A percentile compares a stretch with the other conserved stretches of the same genome.
These are phyloP conservation scores for Theocolax elegans DNA, from an alignment of 1,140 invertebrate genomes.

Conservation along the genomic window DNA sequence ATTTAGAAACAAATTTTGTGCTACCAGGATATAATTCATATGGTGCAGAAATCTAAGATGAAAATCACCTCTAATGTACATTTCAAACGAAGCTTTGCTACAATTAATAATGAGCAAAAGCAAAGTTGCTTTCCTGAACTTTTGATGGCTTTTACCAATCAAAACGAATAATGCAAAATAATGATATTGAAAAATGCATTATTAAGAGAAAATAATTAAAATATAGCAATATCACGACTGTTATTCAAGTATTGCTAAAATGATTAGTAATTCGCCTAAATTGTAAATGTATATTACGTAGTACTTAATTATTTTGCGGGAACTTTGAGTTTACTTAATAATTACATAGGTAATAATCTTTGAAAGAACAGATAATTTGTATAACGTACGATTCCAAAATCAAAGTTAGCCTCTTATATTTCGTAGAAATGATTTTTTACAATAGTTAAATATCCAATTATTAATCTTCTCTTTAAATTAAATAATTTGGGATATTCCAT, in stretches of 20 bases:
- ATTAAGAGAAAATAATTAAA: not conserved
- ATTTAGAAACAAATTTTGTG: no score
- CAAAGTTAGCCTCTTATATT: not conserved
- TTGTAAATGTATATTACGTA: slow-evolving; percentile 30
- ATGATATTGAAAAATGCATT: slow-evolving; percentile 17
- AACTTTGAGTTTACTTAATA: slow-evolving; percentile 21
- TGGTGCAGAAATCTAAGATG: slow-evolving; percentile 12
- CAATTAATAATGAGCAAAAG: not conserved
- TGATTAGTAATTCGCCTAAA: not conserved
- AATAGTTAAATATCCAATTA: not conserved
- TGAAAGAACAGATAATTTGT: slow-evolving; percentile 12
- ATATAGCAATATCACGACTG: slow-evolving; percentile 29
- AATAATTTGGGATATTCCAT: slow-evolving; percentile 1
- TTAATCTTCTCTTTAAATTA: not conserved
- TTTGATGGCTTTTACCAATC: slow-evolving; percentile 18
- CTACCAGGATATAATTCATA: no score
- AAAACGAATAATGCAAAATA: slow-evolving; percentile 3
- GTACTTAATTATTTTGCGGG: slow-evolving; percentile 35
- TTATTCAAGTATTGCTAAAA: slow-evolving; percentile 27
- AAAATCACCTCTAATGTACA: slow-evolving; percentile 27
- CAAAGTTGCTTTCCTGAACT: slow-evolving; percentile 17
- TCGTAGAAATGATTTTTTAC: slow-evolving; percentile 1
- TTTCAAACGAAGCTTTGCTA: slow-evolving; percentile 13
- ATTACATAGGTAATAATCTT: slow-evolving; percentile 37
- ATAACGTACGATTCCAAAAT: slow-evolving; percentile 19